These are phyloP conservation scores for Koerneria pararmatus DNA, from an alignment of 2,888 invertebrate species.

Conservation along the genomic window DNA sequence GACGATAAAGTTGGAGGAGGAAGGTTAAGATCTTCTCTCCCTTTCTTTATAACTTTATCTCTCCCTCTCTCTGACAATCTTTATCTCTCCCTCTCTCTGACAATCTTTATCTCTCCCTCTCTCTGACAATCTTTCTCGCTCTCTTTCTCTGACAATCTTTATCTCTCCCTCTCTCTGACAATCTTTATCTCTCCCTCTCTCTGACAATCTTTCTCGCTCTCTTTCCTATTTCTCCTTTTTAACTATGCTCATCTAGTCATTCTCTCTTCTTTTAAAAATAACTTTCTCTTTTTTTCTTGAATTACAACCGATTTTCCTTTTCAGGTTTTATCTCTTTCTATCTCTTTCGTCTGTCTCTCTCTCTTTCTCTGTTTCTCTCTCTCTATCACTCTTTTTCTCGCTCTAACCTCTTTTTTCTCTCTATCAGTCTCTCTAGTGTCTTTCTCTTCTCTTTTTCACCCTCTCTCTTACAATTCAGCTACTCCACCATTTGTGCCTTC, in stretches of 20 bases:
- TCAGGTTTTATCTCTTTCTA: slow-evolving; percentile 2
- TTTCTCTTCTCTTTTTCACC: background rate
- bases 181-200: slow-evolving; percentile 1
- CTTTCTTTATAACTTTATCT: background rate
- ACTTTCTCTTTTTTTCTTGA: background rate
- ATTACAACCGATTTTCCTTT: background rate
- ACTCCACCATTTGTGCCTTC: too few species aligned
- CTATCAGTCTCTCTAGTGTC: slow-evolving; percentile 8
- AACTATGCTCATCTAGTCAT: background rate
- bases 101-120: slow-evolving; percentile 13
- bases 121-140: background rate
- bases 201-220: background rate
- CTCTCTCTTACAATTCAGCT: background rate
- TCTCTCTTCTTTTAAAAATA: slow-evolving; percentile 10
- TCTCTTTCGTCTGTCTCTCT: slow-evolving; percentile 9
- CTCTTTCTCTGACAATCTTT: background rate
- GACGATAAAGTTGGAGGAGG: background rate
- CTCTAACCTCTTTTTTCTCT: background rate
- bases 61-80: background rate
- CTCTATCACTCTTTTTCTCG: slow-evolving; percentile 3
- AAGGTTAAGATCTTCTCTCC: background rate
- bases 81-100: background rate
- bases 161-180: slow-evolving; percentile 2
- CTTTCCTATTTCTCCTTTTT: background rate
- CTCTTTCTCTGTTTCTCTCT: slow-evolving; percentile 11